These are phyloP conservation scores for Lasius platythorax DNA, from an alignment of 2,888 invertebrate genomes.

Conservation along the genomic window DNA sequence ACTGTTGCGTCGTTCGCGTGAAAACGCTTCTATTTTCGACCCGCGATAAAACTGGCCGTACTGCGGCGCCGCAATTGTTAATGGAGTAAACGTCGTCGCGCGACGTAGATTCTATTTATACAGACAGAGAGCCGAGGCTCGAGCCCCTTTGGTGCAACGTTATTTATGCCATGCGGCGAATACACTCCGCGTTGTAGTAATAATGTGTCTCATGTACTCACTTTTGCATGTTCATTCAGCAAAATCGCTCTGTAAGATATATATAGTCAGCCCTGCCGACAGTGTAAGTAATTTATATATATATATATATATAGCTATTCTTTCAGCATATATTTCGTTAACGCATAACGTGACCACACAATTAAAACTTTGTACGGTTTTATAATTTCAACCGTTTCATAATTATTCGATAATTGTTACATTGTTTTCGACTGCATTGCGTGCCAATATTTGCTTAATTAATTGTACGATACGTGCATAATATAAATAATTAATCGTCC, in stretches of 20 bases:
- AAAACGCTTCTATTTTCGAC: conserved; percentile 59
- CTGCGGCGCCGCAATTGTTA: conserved; percentile 44
- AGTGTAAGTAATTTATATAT: not conserved
- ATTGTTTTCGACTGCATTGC: conserved; percentile 48
- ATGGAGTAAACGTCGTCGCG: conserved; percentile 37
- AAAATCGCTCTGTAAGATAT: conserved; percentile 17
- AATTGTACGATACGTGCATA: conserved; percentile 41
- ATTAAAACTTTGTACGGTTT: conserved; percentile 13
- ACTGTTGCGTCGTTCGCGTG: conserved; percentile 26
- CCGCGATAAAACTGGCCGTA: conserved; percentile 51
- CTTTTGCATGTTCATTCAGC: conserved; percentile 43
- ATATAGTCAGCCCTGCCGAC: not conserved
- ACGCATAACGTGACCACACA: not conserved
- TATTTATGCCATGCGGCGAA: conserved; percentile 27
- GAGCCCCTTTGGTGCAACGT: not conserved
- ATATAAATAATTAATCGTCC: conserved; percentile 55
- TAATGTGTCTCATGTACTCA: not conserved
- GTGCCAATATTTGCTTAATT: conserved; percentile 53
- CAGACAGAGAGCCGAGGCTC: not conserved
- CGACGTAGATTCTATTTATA: conserved; percentile 35
- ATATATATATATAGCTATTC: not conserved
- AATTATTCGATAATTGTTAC: conserved; percentile 49
- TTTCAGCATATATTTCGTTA: not conserved
- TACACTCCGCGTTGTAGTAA: conserved; percentile 6
- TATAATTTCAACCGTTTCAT: conserved; percentile 7